These are phyloP conservation scores for Eurosta solidaginis DNA, from an alignment of 1,140 invertebrate species.

Conservation along the genomic window DNA sequence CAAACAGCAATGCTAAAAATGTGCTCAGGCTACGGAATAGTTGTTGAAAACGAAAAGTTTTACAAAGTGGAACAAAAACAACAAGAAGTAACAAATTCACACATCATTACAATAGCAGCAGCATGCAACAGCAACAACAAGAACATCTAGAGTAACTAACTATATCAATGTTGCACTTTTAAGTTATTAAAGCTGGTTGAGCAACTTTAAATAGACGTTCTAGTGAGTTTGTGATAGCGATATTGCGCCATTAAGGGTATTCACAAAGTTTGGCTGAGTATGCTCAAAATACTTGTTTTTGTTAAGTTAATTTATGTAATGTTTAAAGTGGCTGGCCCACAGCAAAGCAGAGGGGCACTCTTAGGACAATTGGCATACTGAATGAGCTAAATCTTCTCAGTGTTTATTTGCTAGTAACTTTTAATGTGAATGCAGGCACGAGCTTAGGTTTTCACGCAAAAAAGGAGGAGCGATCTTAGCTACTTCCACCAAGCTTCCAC, in stretches of 20 bases:
- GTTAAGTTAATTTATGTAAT: no score
- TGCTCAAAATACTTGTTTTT: no score
- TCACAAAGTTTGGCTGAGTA: neutral
- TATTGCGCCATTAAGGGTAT: neutral
- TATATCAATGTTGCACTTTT: neutral
- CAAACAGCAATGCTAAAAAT: neutral
- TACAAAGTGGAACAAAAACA: slow-evolving; percentile 15
- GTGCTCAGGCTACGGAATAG: neutral
- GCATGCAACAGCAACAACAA: neutral
- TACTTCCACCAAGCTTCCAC: no score
- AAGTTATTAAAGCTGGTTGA: neutral
- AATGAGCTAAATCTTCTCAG: no score
- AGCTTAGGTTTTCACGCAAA: no score
- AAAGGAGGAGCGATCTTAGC: no score
- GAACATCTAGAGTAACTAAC: no score
- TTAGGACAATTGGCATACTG: no score
- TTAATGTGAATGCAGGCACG: no score
- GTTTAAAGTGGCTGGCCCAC: no score
- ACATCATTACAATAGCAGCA: neutral
- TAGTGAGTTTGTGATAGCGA: neutral
- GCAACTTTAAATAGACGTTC: neutral
- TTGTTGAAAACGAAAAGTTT: neutral
- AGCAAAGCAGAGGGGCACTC: no score
- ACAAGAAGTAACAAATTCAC: slow-evolving; percentile 12
- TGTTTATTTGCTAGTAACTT: no score